Evolutionary conservation across 2,113 vertebrate genomes (phyloP), one percentile per base, ranked within the genome.

Genomic region (Osmerus eperlanus): DNA sequence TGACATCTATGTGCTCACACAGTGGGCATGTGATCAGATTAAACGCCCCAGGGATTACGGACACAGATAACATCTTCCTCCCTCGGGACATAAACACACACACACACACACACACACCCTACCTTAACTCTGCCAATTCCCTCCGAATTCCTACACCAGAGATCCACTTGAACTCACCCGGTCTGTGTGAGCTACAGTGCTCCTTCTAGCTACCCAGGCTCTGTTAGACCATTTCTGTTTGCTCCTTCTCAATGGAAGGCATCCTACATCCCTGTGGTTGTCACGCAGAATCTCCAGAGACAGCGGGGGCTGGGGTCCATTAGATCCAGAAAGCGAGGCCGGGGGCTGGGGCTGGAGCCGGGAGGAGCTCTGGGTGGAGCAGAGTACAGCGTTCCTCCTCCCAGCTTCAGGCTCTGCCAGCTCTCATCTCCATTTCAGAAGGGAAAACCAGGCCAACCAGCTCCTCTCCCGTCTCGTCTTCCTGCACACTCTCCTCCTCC

Each of bases 401-500:
- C 82, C 75, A 76, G 78, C 72, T 77, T 82, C 76, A 25, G 72
- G 66, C 54, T 84, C 80, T 76, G 3, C 55, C 18, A 5, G 56
- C n/a, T 88, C 79, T 56, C n/a, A 18, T 56, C n/a, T 88, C 73
- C 77, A 78, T 83, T 87, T 84, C 70, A 65, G n/a, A 32, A 65
- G 19, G 67, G 19, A 52, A 81, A 87, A 82, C 71, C 68, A 85
- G 72, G 72, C 75, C 7, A 71, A 82, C 71, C 47, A 72, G 71
- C 73, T 73, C 70, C 65, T 78, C 74, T 72, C 28, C 51, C 7
- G 4, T 47, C 41, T 47, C 41, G 9, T 47, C 41, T 47, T 47
- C 41, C 36, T 32, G 32, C 75, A 13, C 1, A 16, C 41, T 56
- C 28, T 41, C 2, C 51, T 19, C 13, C 4, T 58, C 1, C 23